Evolutionary conservation across 2,888 invertebrate species (phyloP).

Genomic region (Deroplatys truncata): DNA sequence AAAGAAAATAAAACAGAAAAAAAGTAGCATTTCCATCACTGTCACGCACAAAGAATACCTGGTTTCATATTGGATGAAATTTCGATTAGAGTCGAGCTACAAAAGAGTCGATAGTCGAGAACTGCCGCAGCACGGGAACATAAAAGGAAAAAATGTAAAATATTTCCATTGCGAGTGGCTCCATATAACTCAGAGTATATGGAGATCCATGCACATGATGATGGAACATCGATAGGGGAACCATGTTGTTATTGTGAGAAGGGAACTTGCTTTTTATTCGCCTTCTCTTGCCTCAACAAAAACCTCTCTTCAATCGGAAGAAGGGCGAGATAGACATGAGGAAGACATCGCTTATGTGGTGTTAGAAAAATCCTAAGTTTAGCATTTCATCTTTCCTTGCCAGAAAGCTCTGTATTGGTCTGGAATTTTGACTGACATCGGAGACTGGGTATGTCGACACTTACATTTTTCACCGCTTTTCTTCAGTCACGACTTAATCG

Average conservation of each 20-base stretch:
- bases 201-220: background rate
- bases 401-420: background rate
- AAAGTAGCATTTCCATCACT: background rate
- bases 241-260: background rate
- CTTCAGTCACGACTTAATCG: slow-evolving; percentile 9
- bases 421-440: background rate
- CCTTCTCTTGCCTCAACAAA: background rate
- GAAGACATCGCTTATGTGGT: background rate
- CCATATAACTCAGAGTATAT: background rate
- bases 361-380: background rate
- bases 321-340: background rate
- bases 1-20: background rate
- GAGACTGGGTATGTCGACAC: slow-evolving; percentile 1
- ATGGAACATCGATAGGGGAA: background rate
- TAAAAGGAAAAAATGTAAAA: background rate
- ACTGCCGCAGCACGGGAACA: background rate
- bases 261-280: background rate
- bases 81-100: background rate
- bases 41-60: background rate
- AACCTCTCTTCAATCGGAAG: background rate
- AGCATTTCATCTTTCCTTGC: background rate
- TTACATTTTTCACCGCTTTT: slow-evolving; percentile 7
- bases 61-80: background rate
- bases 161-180: background rate
- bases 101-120: background rate